Evolutionary conservation across 2,888 invertebrate species (phyloP).

Genomic region (Sussaba pulchella): DNA sequence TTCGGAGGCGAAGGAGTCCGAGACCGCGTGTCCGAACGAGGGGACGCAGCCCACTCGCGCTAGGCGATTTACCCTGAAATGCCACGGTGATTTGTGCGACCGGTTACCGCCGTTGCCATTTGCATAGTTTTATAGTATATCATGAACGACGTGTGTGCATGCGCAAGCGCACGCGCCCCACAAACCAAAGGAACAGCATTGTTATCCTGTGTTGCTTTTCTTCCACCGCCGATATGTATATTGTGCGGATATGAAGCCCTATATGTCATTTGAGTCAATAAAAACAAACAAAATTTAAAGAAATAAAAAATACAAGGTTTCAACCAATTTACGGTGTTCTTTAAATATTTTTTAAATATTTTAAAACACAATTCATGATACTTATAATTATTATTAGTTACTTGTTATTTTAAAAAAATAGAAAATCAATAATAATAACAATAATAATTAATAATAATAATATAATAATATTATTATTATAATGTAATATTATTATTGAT

Average conservation of each 20-base stretch:
- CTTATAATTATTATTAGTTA: no score
- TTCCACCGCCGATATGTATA: slow-evolving; percentile 44
- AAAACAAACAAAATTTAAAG: no score
- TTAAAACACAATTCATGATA: no score
- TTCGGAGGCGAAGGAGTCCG: slow-evolving; percentile 27
- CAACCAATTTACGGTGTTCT: no score
- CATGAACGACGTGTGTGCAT: slow-evolving; percentile 19
- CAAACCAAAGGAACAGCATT: slow-evolving; percentile 53
- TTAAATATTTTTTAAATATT: no score
- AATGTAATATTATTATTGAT: no score
- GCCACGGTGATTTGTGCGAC: slow-evolving; percentile 77
- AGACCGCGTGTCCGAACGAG: slow-evolving; percentile 49
- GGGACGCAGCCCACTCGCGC: slow-evolving; percentile 63
- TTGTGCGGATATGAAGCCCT: slow-evolving; percentile 6
- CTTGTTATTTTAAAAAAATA: no score
- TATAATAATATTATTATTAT: no score
- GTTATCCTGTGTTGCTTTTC: slow-evolving; percentile 63
- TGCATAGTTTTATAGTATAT: slow-evolving; percentile 73
- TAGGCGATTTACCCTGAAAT: slow-evolving; percentile 73
- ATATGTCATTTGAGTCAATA: background rate
- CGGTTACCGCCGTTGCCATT: slow-evolving; percentile 75
- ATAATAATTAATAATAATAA: no score
- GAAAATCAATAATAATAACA: no score
- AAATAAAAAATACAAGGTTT: no score
- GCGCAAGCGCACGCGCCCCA: slow-evolving; percentile 13